Evolutionary conservation across 2,113 vertebrate species (phyloP).

Genomic region (Pluvianellus socialis): DNA sequence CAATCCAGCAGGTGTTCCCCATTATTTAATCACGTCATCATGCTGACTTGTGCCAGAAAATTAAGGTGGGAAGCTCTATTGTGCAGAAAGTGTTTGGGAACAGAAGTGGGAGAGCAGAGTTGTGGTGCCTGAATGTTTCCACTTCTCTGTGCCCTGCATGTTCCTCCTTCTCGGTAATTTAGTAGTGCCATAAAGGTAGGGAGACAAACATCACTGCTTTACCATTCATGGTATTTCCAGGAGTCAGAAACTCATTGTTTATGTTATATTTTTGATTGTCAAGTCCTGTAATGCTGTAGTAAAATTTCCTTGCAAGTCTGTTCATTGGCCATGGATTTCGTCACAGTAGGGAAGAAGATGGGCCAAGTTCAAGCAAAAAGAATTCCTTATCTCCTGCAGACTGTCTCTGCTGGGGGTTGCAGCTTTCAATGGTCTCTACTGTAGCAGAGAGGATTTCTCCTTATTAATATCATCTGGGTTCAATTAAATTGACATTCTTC

Average conservation of each 20-base stretch:
- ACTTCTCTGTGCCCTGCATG: rapidly evolving
- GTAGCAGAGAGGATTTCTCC: neutral
- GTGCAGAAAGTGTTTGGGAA: neutral
- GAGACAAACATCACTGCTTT: neutral
- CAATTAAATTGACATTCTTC: constrained; percentile 16
- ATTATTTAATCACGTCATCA: neutral
- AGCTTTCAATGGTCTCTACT: neutral
- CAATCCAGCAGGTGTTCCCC: neutral
- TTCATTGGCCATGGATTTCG: neutral
- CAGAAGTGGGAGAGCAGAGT: neutral
- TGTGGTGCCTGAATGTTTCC: neutral
- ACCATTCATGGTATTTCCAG: neutral
- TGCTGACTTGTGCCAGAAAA: neutral
- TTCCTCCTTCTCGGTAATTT: neutral
- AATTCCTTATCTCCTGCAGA: constrained; percentile 33
- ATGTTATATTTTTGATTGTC: neutral
- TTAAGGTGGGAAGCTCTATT: neutral
- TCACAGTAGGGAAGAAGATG: neutral
- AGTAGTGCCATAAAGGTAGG: neutral
- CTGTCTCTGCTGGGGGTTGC: neutral
- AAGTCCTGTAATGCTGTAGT: neutral
- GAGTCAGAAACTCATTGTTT: neutral
- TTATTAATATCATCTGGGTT: neutral
- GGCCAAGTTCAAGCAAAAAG: neutral
- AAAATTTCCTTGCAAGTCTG: neutral